Base-by-base conservation (phyloP, 2,888 invertebrate species). In the Elegia similella region DNA sequence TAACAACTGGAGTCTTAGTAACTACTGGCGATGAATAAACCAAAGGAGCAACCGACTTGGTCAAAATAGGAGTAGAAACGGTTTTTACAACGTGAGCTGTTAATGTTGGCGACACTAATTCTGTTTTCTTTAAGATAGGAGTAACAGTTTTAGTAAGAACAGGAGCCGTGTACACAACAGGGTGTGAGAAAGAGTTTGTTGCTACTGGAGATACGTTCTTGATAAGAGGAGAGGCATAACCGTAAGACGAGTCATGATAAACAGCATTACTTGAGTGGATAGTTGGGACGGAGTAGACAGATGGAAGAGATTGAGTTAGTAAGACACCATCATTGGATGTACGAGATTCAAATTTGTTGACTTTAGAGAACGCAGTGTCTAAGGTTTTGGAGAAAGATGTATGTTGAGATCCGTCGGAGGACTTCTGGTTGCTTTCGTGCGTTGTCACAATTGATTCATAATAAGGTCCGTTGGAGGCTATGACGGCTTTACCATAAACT, bases 401-500 rank as follows among this genome's bases (percentile, higher is more conserved):
- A 6, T 72, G 64, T 58, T 66, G 64, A 16, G 59, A 59, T 55
- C 68, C 70, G 63, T 70, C 63, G 44, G 62, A 59, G 17, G 55
- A 62, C 30, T 68, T 60, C 1, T 64, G 62, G 42, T 66, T 69
- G 23, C 59, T 68, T 54, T 73, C 69, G 56, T 72, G 68, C 0
- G 68, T 72, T 23, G 68, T 64, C 3, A 68, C 12, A 16, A 65
- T 53, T 1, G 69, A 60, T 59, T 75, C 70, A 44, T 76, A 72
- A 13, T 70, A 62, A 3, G 74, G 73, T 5, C 69, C 63, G 29
- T 69, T 65, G 17, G 56, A 42, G 7, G 42, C 29, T 17, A 46
- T 46, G 2, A 46, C 17, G 0, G 46, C 17, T 46, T 46, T 46
- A 2, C 17, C n/a, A 5, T 17, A 30, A 6, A 32, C 32, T 15